A percentile compares a stretch with the other conserved stretches of the same genome.
These are phyloP conservation scores for Avahi laniger DNA, from an alignment of 2,797 vertebrate genomes.

Conservation along the genomic window DNA sequence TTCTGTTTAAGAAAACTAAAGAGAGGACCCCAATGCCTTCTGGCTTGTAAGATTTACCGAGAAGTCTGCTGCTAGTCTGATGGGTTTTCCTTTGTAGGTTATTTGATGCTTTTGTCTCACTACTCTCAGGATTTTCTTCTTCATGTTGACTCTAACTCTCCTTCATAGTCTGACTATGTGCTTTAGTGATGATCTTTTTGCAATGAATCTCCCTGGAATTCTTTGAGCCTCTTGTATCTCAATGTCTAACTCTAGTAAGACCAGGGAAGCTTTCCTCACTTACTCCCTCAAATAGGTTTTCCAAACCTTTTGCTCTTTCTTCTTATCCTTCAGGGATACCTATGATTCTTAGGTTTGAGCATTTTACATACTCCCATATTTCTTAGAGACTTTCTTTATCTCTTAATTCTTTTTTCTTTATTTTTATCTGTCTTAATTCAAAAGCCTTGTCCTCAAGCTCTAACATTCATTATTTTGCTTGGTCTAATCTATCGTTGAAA, in stretches of 20 bases:
- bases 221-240: neutral
- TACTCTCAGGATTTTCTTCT: neutral
- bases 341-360: neutral
- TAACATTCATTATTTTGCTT: neutral
- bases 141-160: neutral
- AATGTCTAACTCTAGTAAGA: neutral
- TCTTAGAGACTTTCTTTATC: neutral
- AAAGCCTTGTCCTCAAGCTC: neutral
- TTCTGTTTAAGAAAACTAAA: neutral
- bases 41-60: neutral
- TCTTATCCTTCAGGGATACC: neutral
- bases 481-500: neutral
- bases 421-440: neutral
- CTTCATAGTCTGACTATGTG: neutral
- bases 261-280: neutral
- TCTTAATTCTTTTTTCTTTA: neutral
- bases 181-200: neutral
- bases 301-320: neutral
- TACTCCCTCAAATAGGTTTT: neutral
- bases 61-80: neutral
- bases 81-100: neutral
- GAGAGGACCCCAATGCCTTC: neutral
- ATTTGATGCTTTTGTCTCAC: neutral
- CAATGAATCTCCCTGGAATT: neutral
- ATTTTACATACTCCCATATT: neutral